These are phyloP conservation scores for Sclerodermus sp. DNA, from an alignment of 2,888 invertebrate species.

Conservation along the genomic window DNA sequence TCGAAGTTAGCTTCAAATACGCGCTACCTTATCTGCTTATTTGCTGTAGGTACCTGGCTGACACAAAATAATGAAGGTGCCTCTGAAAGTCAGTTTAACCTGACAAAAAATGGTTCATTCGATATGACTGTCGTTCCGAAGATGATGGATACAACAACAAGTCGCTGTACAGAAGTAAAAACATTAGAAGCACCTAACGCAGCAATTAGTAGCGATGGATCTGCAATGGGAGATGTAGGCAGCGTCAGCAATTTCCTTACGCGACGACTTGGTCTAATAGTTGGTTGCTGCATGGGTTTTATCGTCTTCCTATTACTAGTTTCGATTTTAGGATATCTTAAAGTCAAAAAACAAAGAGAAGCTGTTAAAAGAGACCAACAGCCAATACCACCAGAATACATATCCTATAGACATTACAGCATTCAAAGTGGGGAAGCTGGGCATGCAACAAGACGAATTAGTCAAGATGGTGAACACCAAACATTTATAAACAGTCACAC, in stretches of 20 bases:
- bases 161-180: constrained; percentile 75
- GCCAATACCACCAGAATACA: constrained; percentile 75
- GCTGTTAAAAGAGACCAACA: constrained; percentile 73
- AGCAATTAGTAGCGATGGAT: constrained; percentile 56
- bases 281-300: constrained; percentile 84
- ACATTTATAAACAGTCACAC: constrained; percentile 42
- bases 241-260: constrained; percentile 77
- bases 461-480: constrained; percentile 44
- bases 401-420: constrained; percentile 76
- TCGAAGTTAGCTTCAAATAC: constrained; percentile 77
- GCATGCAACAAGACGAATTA: constrained; percentile 36
- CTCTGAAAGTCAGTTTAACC: constrained; percentile 38
- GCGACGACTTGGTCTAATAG: constrained; percentile 79
- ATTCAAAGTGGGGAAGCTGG: constrained; percentile 67
- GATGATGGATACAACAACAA: constrained; percentile 71
- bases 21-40: constrained; percentile 82
- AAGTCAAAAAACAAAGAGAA: constrained; percentile 80
- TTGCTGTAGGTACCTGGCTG: constrained; percentile 80
- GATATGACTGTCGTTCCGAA: constrained; percentile 62
- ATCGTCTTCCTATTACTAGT: constrained; percentile 82
- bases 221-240: constrained; percentile 57
- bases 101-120: constrained; percentile 57
- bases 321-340: constrained; percentile 81
- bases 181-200: constrained; percentile 72
- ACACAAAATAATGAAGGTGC: constrained; percentile 55